Base-by-base conservation (phyloP, 2,888 invertebrate species). In the Agrochola circellaris region DNA sequence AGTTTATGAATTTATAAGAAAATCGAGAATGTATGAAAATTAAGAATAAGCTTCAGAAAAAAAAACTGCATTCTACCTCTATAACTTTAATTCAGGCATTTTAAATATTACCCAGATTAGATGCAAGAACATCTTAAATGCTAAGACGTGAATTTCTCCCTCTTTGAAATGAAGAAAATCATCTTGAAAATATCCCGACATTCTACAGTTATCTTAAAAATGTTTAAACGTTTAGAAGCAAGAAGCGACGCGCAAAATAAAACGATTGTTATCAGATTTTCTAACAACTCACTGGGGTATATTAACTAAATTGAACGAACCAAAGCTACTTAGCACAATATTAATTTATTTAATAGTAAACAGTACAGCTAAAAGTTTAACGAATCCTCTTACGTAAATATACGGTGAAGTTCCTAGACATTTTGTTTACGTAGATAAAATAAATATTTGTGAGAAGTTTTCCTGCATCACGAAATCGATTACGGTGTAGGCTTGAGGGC, bases 401-500 rank as follows among this genome's bases (percentile, higher is more conserved):
- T 65, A 66, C 42, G 38, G 48, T 64, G 34, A 56, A 71, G 34
- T 75, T 51, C 68, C 62, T 45, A 73, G 74, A 80, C 48, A 83
- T 84, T 83, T 68, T 77, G 38, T 81, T 72, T 20, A 48, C 73
- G 34, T 78, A 76, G 83, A 66, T 85, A 87, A 85, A 83, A 87
- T 85, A 77, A 76, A 77, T 75, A 78, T 86, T 75, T 72, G 75
- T 80, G 65, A 34, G 56, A 73, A 80, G 62, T 87, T 83, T 83
- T 87, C 84, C 84, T 87, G 89, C 86, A 87, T 84, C 83, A 87
- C 61, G 86, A 79, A 84, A 88, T 85, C 84, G 83, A 87, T 90
- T 87, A 89, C 83, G 79, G 77, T 79, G 77, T 83, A 73, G 75
- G 83, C 48, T 83, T 58, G 74, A 75, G 73, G 76, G 80, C 77